Conservation (phyloP, 2,888 invertebrate genomes). For the Lasioglossum villosulum region DNA sequence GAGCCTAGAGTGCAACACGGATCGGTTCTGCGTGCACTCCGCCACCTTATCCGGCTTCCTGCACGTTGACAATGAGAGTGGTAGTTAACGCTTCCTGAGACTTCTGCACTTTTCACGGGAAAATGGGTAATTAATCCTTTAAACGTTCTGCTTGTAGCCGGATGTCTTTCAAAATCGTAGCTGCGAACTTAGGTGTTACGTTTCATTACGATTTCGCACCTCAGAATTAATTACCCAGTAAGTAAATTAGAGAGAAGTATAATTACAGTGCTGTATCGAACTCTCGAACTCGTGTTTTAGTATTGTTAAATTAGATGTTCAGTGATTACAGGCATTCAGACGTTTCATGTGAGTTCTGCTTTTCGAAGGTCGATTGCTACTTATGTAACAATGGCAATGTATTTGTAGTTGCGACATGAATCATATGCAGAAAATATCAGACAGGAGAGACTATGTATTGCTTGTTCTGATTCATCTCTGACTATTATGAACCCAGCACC, state of each 20-base stretch:
- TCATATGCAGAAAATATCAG: conserved; percentile 36
- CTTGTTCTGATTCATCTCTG: conserved; percentile 55
- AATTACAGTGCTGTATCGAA: no score
- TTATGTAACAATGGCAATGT: background rate
- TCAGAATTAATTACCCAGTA: background rate
- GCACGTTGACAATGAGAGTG: background rate
- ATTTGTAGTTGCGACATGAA: conserved; percentile 14
- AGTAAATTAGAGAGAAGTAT: no score
- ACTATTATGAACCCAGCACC: conserved; percentile 42
- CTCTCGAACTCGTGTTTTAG: background rate
- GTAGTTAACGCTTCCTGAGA: background rate
- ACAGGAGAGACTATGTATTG: conserved; percentile 41
- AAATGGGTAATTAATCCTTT: background rate
- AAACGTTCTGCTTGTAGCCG: background rate
- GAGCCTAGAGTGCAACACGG: conserved; percentile 22
- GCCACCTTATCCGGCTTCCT: conserved; percentile 25
- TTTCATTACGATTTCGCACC: background rate
- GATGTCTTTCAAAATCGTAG: background rate
- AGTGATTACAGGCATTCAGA: background rate
- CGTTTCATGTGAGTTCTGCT: background rate
- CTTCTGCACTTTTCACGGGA: background rate
- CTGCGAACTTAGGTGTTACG: background rate
- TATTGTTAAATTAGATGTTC: background rate
- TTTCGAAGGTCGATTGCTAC: background rate
- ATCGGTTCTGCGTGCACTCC: conserved; percentile 37